These are phyloP conservation scores for Pseudorhombus dupliciocellatus DNA, from an alignment of 2,113 vertebrate genomes.

Conservation along the genomic window DNA sequence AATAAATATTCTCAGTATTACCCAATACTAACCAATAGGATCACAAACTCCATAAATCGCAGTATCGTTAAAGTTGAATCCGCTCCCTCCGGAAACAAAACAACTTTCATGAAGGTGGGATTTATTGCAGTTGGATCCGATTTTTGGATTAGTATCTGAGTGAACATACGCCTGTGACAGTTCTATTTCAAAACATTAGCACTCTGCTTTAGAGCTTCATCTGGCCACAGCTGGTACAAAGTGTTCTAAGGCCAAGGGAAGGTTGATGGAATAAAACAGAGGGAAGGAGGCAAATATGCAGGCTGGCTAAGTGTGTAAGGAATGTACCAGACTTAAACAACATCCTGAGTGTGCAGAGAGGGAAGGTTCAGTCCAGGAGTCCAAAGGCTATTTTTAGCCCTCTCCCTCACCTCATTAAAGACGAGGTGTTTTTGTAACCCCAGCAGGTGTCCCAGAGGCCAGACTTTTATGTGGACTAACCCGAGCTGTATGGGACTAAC, in stretches of 20 bases:
- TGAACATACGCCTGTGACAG: not conserved
- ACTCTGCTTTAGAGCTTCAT: not conserved
- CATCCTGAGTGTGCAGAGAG: constrained; percentile 62
- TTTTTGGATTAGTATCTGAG: not conserved
- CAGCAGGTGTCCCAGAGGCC: constrained; percentile 25
- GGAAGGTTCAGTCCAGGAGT: constrained; percentile 44
- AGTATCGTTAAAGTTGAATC: not conserved
- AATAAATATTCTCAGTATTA: not conserved
- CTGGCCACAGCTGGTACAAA: constrained; percentile 35
- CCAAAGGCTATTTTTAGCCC: constrained; percentile 64
- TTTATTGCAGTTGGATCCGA: not conserved
- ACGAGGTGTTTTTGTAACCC: constrained; percentile 46
- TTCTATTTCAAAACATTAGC: not conserved
- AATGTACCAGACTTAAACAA: constrained; percentile 65
- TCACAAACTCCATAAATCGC: not conserved
- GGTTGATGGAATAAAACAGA: constrained; percentile 11
- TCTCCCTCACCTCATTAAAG: constrained; percentile 48
- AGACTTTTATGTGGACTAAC: constrained; percentile 6
- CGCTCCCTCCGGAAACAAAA: not conserved
- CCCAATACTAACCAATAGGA: not conserved
- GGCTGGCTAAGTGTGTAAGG: constrained; percentile 58
- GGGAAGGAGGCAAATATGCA: constrained; percentile 32
- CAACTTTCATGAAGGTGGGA: not conserved
- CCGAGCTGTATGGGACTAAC: not conserved
- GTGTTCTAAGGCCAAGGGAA: constrained; percentile 36